A percentile compares a stretch with the other conserved stretches of the same genome.
These are phyloP conservation scores for Meriones psammophilus DNA, from an alignment of 2,797 vertebrate genomes.

Conservation along the genomic window DNA sequence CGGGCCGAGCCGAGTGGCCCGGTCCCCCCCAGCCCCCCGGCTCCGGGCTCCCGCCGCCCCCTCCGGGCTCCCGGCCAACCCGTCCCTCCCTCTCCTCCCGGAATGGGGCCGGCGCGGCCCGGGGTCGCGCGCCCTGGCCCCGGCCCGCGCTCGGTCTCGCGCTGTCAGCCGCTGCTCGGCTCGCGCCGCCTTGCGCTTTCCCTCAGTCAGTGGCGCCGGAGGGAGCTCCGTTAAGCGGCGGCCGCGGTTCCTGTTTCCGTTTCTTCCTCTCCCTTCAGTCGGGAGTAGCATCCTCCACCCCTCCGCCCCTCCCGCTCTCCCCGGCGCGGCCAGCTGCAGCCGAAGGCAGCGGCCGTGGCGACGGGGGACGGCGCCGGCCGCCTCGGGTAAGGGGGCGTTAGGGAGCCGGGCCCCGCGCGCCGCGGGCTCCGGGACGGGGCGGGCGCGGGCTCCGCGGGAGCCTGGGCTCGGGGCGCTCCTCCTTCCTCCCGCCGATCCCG, in stretches of 20 bases:
- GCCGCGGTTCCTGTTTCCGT: slow-evolving; percentile 85
- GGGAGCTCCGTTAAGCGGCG: slow-evolving; percentile 82
- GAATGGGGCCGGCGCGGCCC: slow-evolving; percentile 75
- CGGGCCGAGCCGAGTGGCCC: slow-evolving; percentile 46
- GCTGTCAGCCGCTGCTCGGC: slow-evolving; percentile 79
- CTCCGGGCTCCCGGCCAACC: not conserved
- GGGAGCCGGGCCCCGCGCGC: slow-evolving; percentile 75
- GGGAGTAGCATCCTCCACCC: slow-evolving; percentile 83
- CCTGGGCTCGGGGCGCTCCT: slow-evolving; percentile 24
- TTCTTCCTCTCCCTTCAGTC: slow-evolving; percentile 65
- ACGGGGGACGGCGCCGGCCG: slow-evolving; percentile 58
- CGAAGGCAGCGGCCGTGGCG: slow-evolving; percentile 55
- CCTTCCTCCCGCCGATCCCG: slow-evolving; percentile 33
- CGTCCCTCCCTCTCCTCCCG: slow-evolving; percentile 50
- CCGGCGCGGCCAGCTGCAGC: slow-evolving; percentile 72
- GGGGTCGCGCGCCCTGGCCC: slow-evolving; percentile 75
- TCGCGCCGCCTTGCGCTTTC: slow-evolving; percentile 80
- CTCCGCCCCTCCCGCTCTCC: slow-evolving; percentile 65
- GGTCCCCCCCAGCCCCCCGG: slow-evolving; percentile 37
- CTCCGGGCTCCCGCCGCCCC: slow-evolving; percentile 36
- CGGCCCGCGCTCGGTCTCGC: slow-evolving; percentile 75
- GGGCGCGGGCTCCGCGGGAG: slow-evolving; percentile 38
- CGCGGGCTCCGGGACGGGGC: slow-evolving; percentile 64
- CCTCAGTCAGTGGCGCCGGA: slow-evolving; percentile 79
- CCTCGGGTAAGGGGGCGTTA: slow-evolving; percentile 82